These are phyloP conservation scores for Contarinia nasturtii DNA, from an alignment of 1,140 invertebrate genomes.

Conservation along the genomic window DNA sequence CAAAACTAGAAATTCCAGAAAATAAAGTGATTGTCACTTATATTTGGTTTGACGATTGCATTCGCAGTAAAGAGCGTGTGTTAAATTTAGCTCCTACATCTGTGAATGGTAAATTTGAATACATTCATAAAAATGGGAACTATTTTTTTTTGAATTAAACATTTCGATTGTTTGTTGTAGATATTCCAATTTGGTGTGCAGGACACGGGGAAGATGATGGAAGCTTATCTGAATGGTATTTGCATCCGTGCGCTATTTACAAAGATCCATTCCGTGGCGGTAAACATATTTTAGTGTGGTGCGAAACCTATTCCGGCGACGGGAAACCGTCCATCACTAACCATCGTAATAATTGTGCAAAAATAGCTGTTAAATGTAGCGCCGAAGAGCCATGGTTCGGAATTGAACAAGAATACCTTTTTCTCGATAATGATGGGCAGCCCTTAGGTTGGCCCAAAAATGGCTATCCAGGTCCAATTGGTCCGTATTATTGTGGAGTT, in stretches of 20 bases:
- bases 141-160: too few relatives aligned
- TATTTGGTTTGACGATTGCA: too few relatives aligned
- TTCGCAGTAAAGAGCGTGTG: too few relatives aligned
- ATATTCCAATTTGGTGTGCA: too few relatives aligned
- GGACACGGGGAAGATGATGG: constrained; percentile 32
- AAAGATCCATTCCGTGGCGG: constrained; percentile 66
- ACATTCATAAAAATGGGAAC: too few relatives aligned
- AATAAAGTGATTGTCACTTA: too few relatives aligned
- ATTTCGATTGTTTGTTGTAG: too few relatives aligned
- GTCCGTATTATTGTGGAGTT: constrained; percentile 89
- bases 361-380: not conserved
- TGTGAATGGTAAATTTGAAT: too few relatives aligned
- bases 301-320: constrained; percentile 45
- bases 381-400: constrained; percentile 72
- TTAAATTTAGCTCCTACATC: too few relatives aligned
- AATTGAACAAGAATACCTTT: constrained; percentile 76
- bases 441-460: constrained; percentile 92
- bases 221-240: constrained; percentile 55
- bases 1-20: too few relatives aligned
- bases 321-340: constrained; percentile 26
- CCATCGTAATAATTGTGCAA: not conserved
- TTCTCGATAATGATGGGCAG: constrained; percentile 72
- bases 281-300: constrained; percentile 58
- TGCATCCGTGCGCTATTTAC: constrained; percentile 61
- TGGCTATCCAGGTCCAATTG: constrained; percentile 82